A percentile compares a stretch with the other conserved stretches of the same genome.
Conservation (phyloP, 2,888 invertebrate species). For the Amiota communis region DNA sequence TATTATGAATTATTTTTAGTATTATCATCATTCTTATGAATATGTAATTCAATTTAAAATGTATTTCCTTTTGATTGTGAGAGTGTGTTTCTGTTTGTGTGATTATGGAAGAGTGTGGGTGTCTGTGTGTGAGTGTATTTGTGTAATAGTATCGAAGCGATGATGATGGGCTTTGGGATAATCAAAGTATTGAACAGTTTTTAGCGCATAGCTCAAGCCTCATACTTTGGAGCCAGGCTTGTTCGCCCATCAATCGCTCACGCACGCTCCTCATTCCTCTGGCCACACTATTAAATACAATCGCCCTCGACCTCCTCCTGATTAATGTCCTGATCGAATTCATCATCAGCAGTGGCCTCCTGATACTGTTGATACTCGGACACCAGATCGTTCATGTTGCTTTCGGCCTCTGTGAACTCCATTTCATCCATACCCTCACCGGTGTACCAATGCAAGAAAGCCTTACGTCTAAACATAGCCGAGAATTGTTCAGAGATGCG, state of each 20-base stretch:
- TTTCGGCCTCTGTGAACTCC: constrained; percentile 97
- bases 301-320: constrained; percentile 77
- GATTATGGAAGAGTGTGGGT: constrained; percentile 37
- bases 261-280: constrained; percentile 68
- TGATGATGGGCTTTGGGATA: background rate
- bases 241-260: constrained; percentile 53
- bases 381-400: constrained; percentile 93
- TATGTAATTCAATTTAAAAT: background rate
- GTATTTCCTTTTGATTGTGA: constrained; percentile 49
- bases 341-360: constrained; percentile 91
- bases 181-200: constrained; percentile 60
- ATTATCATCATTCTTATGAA: background rate
- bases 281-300: constrained; percentile 71
- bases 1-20: background rate
- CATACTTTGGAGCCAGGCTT: constrained; percentile 53
- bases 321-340: constrained; percentile 87
- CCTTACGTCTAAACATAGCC: constrained; percentile 85
- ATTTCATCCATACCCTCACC: constrained; percentile 97
- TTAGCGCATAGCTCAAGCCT: constrained; percentile 56
- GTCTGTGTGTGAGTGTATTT: constrained; percentile 18
- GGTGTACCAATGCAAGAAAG: constrained; percentile 91
- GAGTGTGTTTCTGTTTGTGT: constrained; percentile 35
- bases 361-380: constrained; percentile 96
- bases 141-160: background rate
- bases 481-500: constrained; percentile 83